Percentiles rank a stretch among this genome's conserved stretches.
phyloP scores from a whole-genome alignment of 2,113 vertebrate genomes.

The Apus apus region DNA sequence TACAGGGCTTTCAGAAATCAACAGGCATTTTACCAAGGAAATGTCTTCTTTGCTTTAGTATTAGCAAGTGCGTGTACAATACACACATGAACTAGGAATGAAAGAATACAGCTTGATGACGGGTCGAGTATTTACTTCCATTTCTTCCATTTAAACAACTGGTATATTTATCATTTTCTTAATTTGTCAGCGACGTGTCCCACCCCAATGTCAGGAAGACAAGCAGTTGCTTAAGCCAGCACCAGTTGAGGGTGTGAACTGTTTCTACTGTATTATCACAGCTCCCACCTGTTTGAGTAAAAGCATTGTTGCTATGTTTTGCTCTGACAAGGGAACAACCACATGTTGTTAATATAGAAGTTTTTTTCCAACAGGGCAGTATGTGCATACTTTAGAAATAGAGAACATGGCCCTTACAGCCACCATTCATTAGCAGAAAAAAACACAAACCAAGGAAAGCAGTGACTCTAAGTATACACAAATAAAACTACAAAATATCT shows the following conservation, averaged over 20 bases:
- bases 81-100: neutral
- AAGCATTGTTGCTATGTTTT: neutral
- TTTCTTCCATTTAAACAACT: neutral
- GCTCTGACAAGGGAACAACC: neutral
- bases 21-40: neutral
- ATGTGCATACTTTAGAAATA: neutral
- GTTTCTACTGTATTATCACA: conserved; percentile 18
- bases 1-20: neutral
- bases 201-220: neutral
- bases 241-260: conserved; percentile 40
- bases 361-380: neutral
- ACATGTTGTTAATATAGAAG: neutral
- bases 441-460: neutral
- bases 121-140: neutral
- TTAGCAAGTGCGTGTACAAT: neutral
- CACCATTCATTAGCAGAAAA: neutral
- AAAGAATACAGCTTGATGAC: neutral
- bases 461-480: neutral
- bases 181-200: neutral
- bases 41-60: neutral
- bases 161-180: neutral
- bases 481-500: neutral
- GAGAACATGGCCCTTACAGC: neutral
- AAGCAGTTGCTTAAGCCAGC: neutral
- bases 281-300: conserved; percentile 22